A percentile compares a stretch with the other conserved stretches of the same genome.
phyloP scores from a whole-genome alignment of 2,797 vertebrate species.

The Amphiprion clarkii region DNA sequence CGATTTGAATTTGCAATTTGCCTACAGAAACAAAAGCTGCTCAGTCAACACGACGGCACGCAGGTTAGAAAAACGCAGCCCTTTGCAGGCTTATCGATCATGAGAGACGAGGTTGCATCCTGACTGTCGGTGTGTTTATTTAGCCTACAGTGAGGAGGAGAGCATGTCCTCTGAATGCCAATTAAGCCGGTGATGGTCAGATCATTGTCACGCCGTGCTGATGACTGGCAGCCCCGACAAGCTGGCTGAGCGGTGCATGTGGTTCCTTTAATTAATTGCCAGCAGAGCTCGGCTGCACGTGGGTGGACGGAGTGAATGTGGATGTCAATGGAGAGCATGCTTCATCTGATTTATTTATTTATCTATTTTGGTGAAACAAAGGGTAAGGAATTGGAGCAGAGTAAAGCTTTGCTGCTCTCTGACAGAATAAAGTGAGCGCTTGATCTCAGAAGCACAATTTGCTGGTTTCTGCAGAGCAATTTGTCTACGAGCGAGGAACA shows the following conservation, averaged over 20 bases:
- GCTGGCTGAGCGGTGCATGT: constrained; percentile 31
- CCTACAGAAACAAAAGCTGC: neutral
- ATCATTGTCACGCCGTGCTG: constrained; percentile 57
- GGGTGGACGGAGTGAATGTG: constrained; percentile 35
- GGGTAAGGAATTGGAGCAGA: constrained; percentile 29
- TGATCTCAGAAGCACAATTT: constrained; percentile 35
- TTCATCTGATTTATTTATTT: neutral
- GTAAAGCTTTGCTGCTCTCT: constrained; percentile 19
- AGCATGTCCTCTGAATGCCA: constrained; percentile 55
- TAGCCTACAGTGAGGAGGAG: constrained; percentile 44
- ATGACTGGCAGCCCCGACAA: constrained; percentile 70
- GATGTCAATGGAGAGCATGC: constrained; percentile 29
- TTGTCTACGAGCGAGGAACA: constrained; percentile 22
- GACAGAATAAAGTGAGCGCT: constrained; percentile 10
- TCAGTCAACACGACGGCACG: neutral
- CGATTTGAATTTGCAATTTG: neutral
- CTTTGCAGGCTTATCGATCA: constrained; percentile 46
- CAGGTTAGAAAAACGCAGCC: neutral
- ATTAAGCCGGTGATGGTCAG: constrained; percentile 63
- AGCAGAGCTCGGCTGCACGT: constrained; percentile 29
- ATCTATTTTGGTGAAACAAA: constrained; percentile 35
- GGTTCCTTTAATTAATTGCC: constrained; percentile 60
- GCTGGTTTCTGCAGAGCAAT: constrained; percentile 31
- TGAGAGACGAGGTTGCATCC: constrained; percentile 25
- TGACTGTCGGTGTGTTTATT: constrained; percentile 46